Conservation (phyloP, 2,113 vertebrate species). For the Catharus fuscescens region DNA sequence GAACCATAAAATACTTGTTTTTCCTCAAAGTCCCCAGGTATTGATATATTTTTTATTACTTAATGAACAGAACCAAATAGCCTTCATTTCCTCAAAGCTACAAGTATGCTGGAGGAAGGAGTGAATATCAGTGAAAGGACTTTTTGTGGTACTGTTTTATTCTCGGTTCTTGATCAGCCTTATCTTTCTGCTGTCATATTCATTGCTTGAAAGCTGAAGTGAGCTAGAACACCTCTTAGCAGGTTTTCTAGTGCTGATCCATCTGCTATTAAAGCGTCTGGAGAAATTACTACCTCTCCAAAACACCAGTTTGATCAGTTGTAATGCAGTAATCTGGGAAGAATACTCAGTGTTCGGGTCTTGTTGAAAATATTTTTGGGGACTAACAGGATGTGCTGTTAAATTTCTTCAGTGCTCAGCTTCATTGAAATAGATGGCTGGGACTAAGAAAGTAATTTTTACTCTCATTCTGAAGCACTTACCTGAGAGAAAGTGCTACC, state of each 20-base stretch:
- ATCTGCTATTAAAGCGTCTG: background rate
- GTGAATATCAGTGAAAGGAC: background rate
- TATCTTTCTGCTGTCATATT: background rate
- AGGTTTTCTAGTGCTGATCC: background rate
- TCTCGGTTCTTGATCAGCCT: background rate
- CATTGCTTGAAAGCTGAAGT: background rate
- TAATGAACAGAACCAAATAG: background rate
- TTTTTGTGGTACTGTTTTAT: background rate
- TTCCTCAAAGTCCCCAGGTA: background rate
- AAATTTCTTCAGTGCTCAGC: background rate
- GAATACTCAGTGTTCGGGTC: background rate
- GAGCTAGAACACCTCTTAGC: background rate
- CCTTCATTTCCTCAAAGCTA: background rate
- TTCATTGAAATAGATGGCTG: constrained; percentile 16
- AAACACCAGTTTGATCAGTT: background rate
- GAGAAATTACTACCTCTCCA: background rate
- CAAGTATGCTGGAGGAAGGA: background rate
- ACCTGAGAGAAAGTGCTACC: constrained; percentile 20
- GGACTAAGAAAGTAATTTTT: constrained; percentile 34
- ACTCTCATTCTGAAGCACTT: constrained; percentile 41
- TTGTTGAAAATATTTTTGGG: background rate
- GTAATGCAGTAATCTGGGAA: background rate
- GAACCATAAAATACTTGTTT: background rate
- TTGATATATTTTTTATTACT: background rate
- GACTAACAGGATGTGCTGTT: background rate